Evolutionary conservation across 2,888 invertebrate species (phyloP), one percentile per base, ranked within the genome.

Genomic region (Drosophila histrio): DNA sequence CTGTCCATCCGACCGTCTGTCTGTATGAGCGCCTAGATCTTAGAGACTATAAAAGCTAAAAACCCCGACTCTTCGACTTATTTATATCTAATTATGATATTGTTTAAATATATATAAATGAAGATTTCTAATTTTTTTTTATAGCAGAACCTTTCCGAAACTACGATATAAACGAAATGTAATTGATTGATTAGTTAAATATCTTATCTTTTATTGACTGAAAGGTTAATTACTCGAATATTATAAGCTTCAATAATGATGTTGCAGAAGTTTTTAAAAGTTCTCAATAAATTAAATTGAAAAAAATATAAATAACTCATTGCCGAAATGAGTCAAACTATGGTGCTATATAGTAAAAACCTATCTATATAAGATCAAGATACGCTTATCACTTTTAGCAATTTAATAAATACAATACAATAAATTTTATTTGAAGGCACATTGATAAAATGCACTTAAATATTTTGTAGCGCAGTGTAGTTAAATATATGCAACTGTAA

Each of bases 401-500:
- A 7, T 30, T n/a, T 2, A 36, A 36, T 8, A 13, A n/a, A 2
- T 5, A 39, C 0, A 19, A 39, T 21, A 2, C n/a, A 8, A 28
- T 8, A 32, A 32, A 13, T 13, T 7, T 9, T 3, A 22, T 22
- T n/a, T n/a, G n/a, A n/a, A 3, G 17, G 26, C 8, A 15, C 15
- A 11, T 1, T 8, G 15, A 8, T 1, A n/a, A 21, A 5, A 0
- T 24, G 3, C 3, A 22, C 21, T 21, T 19, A 8, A 22, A 15
- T 7, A 4, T 3, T 13, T 41, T 56, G 76, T 44, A 47, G 59
- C 15, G 24, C 22, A 61, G 72, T 72, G 77, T 65, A 71, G 36
- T 11, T 34, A 41, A 62, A 67, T 43, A 67, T 43, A 56, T 56
- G 75, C 54, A 74, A 65, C 50, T 63, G 62, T 46, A 54, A 57